Evolutionary conservation across 2,113 vertebrate genomes (phyloP).

Genomic region (Saguinus imperator): DNA sequence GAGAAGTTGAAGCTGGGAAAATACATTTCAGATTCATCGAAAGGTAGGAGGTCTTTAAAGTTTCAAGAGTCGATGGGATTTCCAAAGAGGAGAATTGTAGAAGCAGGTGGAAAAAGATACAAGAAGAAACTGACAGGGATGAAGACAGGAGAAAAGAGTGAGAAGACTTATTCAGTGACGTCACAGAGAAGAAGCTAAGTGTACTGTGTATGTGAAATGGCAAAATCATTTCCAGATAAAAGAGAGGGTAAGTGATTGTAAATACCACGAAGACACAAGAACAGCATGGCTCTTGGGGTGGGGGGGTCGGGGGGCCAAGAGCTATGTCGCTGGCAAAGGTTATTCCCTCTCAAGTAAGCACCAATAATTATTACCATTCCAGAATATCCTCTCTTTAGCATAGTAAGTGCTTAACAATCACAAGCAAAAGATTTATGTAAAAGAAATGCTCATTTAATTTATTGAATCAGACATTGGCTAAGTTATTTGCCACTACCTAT

Average conservation of each 20-base stretch:
- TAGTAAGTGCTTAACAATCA: not conserved
- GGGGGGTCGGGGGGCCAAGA: not conserved
- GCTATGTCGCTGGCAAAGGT: not conserved
- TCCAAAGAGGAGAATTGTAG: not conserved
- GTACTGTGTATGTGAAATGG: not conserved
- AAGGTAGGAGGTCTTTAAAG: not conserved
- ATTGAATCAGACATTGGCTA: slow-evolving; percentile 31
- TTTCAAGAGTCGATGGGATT: not conserved
- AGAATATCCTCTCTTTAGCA: not conserved
- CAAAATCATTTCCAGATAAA: not conserved
- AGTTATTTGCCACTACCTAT: slow-evolving; percentile 37
- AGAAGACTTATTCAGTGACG: not conserved
- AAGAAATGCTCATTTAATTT: slow-evolving; percentile 35
- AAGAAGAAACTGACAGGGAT: not conserved
- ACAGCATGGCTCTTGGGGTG: no score
- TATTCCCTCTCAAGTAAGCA: not conserved
- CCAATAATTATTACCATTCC: not conserved
- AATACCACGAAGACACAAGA: not conserved
- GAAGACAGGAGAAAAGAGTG: not conserved
- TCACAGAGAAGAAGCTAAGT: not conserved
- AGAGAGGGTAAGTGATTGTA: not conserved
- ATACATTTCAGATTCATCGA: not conserved
- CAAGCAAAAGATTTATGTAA: slow-evolving; percentile 40
- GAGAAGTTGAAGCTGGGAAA: not conserved
- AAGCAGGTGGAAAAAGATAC: not conserved